A percentile compares a stretch with the other conserved stretches of the same genome.
Evolutionary conservation across 2,113 vertebrate genomes (phyloP).

Genomic region (Cavia porcellus): DNA sequence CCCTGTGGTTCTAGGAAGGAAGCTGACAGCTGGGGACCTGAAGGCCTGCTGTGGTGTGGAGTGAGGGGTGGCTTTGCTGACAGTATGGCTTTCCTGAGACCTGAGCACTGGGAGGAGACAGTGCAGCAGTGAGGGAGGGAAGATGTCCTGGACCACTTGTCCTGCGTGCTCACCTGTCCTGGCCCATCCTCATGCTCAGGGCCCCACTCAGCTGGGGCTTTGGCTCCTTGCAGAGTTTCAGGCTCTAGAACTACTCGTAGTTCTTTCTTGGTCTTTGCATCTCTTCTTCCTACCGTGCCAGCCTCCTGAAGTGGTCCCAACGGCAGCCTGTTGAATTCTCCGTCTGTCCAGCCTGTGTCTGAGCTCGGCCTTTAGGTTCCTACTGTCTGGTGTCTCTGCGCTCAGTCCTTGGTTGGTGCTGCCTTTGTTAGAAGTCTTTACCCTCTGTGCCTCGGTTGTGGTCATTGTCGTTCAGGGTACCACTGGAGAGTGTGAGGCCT

Average conservation of each 20-base stretch:
- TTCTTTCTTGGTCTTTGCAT: background rate
- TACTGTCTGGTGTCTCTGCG: background rate
- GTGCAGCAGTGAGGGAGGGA: background rate
- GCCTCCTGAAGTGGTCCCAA: too few species aligned
- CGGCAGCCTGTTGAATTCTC: background rate
- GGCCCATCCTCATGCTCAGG: background rate
- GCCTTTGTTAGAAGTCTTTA: background rate
- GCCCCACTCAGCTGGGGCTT: accelerated
- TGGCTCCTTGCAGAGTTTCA: background rate
- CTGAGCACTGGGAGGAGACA: background rate
- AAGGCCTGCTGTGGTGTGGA: background rate
- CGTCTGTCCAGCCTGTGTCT: background rate
- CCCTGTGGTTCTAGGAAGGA: background rate
- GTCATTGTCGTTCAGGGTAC: background rate
- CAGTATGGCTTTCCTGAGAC: background rate
- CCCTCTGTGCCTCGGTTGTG: background rate
- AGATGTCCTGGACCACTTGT: background rate
- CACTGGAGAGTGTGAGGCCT: too few species aligned
- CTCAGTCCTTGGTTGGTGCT: background rate
- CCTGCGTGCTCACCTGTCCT: background rate
- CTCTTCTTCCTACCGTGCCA: background rate
- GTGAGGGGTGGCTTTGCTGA: background rate
- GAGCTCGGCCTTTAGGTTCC: background rate
- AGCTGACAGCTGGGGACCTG: background rate
- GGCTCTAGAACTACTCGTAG: background rate